Evolutionary conservation across 2,888 invertebrate genomes (phyloP).

Genomic region (Drosophila subquinaria): DNA sequence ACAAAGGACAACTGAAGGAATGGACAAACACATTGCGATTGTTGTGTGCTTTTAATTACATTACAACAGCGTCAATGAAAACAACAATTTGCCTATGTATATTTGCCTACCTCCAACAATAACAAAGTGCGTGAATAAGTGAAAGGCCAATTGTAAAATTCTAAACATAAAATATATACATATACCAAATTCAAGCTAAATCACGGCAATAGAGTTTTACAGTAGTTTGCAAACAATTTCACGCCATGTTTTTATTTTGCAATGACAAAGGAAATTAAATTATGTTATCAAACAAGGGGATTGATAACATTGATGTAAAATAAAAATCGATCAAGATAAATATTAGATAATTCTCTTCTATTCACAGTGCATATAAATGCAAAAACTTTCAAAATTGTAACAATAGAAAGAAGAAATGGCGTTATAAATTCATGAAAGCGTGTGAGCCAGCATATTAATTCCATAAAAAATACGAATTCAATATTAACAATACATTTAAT

Average conservation of each 20-base stretch:
- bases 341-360: neutral
- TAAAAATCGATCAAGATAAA: neutral
- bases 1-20: slow-evolving; percentile 15
- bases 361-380: neutral
- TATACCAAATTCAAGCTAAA: neutral
- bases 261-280: neutral
- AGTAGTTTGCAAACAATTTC: neutral
- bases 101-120: slow-evolving; percentile 27
- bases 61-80: slow-evolving; percentile 35
- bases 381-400: neutral
- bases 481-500: neutral
- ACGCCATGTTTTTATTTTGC: neutral
- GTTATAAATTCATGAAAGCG: neutral
- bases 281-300: neutral
- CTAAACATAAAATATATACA: neutral
- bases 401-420: neutral
- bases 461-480: neutral
- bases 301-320: neutral
- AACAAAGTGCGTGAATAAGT: slow-evolving; percentile 8
- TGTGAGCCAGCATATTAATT: neutral
- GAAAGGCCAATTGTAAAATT: slow-evolving; percentile 9
- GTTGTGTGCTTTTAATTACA: slow-evolving; percentile 60
- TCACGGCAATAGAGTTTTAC: neutral
- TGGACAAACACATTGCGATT: slow-evolving; percentile 32
- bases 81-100: slow-evolving; percentile 33